phyloP scores from a whole-genome alignment of 2,888 invertebrate genomes.

The Acrocyrtus sp. region DNA sequence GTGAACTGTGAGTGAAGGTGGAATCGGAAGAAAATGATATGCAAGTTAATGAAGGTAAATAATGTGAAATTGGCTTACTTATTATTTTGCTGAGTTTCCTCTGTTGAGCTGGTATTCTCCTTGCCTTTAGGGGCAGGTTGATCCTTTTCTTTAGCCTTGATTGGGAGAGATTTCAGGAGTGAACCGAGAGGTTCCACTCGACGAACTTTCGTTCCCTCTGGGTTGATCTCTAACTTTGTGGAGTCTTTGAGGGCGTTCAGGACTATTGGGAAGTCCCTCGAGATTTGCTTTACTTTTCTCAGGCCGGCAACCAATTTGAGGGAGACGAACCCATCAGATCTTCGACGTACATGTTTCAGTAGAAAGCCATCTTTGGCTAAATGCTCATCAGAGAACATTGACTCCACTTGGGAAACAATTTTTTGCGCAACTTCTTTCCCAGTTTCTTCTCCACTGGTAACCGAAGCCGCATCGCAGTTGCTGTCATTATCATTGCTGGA shows the following conservation, averaged over 20 bases:
- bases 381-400: conserved; percentile 95
- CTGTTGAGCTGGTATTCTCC: conserved; percentile 42
- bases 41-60: not conserved
- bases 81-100: conserved; percentile 39
- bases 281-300: conserved; percentile 92
- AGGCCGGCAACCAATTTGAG: conserved; percentile 95
- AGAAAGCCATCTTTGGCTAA: conserved; percentile 95
- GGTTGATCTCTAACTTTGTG: conserved; percentile 86
- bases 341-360: conserved; percentile 91
- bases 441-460: conserved; percentile 17
- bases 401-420: conserved; percentile 90
- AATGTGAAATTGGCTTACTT: conserved; percentile 27
- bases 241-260: conserved; percentile 83
- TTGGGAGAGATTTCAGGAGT: conserved; percentile 85
- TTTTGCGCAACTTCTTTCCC: conserved; percentile 75
- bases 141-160: conserved; percentile 58
- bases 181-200: conserved; percentile 86
- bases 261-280: conserved; percentile 93
- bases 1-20: not conserved
- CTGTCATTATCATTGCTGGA: too few relatives aligned
- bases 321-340: conserved; percentile 95
- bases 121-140: conserved; percentile 41
- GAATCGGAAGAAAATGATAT: not conserved
- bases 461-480: not conserved
- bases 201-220: conserved; percentile 88